Conservation (phyloP, 2,888 invertebrate species). For the Eilema sororculum region DNA sequence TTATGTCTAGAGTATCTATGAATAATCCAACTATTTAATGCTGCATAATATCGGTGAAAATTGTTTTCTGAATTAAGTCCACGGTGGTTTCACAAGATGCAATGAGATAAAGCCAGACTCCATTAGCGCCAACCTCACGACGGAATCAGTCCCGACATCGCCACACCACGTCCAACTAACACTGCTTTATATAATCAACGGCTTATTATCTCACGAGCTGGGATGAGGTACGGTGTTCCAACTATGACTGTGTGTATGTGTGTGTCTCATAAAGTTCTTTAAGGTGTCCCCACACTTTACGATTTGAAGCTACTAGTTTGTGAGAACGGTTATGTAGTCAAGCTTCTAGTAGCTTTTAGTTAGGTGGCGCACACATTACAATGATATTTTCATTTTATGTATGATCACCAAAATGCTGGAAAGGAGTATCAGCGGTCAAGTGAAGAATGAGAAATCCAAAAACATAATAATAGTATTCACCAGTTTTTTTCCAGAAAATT, state of each 20-base stretch:
- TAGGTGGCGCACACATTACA: too few species aligned
- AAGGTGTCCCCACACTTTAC: neutral
- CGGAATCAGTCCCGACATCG: slow-evolving; percentile 11
- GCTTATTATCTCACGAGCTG: slow-evolving; percentile 24
- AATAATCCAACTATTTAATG: neutral
- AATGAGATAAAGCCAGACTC: slow-evolving; percentile 16
- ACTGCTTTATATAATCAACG: slow-evolving; percentile 19
- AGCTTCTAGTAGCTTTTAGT: neutral
- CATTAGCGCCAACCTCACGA: slow-evolving; percentile 20
- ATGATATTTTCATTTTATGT: too few species aligned
- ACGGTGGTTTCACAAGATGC: slow-evolving; percentile 5
- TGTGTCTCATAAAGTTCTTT: neutral
- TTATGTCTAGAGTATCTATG: neutral
- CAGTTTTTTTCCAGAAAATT: too few species aligned
- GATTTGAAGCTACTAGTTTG: neutral
- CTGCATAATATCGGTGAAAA: neutral
- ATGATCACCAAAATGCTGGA: too few species aligned
- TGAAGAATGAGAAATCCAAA: too few species aligned
- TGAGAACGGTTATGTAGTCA: neutral
- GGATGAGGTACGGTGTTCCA: slow-evolving; percentile 10
- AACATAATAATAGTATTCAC: too few species aligned
- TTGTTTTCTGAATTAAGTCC: neutral
- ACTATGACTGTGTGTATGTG: neutral
- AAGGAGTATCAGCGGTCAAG: too few species aligned
- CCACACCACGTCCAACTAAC: neutral